phyloP scores from a whole-genome alignment of 2,797 vertebrate genomes.

The Helostoma temminkii region DNA sequence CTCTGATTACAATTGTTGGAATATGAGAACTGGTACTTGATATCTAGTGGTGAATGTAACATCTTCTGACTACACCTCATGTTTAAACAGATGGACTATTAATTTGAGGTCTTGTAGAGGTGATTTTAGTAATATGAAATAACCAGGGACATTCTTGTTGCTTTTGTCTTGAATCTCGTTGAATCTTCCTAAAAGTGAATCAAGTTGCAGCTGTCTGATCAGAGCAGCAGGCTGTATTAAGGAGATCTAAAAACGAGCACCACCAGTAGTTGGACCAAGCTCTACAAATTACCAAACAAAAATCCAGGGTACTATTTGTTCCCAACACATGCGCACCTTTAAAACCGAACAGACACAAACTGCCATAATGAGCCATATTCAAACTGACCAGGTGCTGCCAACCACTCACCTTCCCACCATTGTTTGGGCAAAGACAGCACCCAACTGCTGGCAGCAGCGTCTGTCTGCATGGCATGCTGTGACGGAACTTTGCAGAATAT shows the following conservation, averaged over 20 bases:
- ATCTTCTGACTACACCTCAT: background rate
- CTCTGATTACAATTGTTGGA: background rate
- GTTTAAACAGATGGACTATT: conserved; percentile 9
- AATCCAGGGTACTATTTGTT: background rate
- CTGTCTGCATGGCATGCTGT: background rate
- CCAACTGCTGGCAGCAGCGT: background rate
- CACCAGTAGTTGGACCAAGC: background rate
- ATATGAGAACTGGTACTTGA: background rate
- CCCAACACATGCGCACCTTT: conserved; percentile 14
- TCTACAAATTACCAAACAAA: background rate
- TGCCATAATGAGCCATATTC: conserved; percentile 4
- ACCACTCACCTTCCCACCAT: conserved; percentile 7
- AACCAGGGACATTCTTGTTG: background rate
- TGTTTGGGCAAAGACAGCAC: background rate
- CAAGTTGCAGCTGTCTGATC: conserved; percentile 6
- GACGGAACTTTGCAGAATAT: conserved; percentile 38
- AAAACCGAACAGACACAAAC: conserved; percentile 14
- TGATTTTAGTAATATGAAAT: conserved; percentile 3
- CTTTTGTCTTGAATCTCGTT: background rate
- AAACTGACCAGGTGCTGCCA: conserved; percentile 34
- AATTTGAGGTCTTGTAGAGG: background rate
- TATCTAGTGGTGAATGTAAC: background rate
- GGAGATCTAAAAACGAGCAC: background rate
- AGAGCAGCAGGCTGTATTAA: background rate
- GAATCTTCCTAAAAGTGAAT: background rate